Base-by-base conservation (phyloP, 2,797 vertebrate genomes). In the Halcyon leucocephala region DNA sequence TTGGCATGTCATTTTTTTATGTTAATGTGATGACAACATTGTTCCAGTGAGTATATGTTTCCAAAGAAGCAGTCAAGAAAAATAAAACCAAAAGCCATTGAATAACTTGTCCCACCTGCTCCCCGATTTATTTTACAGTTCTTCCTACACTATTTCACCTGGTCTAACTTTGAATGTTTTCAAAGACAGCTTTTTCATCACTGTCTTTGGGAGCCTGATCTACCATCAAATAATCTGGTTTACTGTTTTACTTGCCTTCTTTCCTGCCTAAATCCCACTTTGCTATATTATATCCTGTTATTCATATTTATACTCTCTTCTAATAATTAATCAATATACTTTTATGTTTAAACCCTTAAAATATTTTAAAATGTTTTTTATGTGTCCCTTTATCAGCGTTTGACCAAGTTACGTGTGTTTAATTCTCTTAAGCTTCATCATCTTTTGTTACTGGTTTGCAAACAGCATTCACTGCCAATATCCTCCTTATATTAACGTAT, bases 321-420 rank as follows among this genome's bases (percentile, higher is more conserved):
- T 29, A 95, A 79, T 66, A 86, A 94, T 33, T 87, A 5, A 86
- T 46, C 5, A 3, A 58, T 51, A 60, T 10, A 46, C 42, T 90
- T 71, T 22, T 31, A 86, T 28, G 25, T 78, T 78, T 82, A 93
- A 91, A 62, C 29, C 16, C 48, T 93, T 64, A 79, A 92, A 96
- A 71, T 87, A 81, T 67, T 87, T 89, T 49, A 48, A 61, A 37
- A 55, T 37, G 3, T 19, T 86, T 91, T 89, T 74, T 64, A 67
- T 65, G 33, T 49, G 69, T 55, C 61, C 28, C 24, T 78, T 73
- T 18, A 76, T 48, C 39, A 76, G 2, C 46, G 20, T 79, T 82
- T 81, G 54, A 77, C 48, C 31, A 90, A 69, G 21, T 54, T 82
- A 24, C 2, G 0, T 6, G 12, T 74, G 22, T 77, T 90, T 42